These are phyloP conservation scores for Diplodus sargus DNA, from an alignment of 2,797 vertebrate species.

Conservation along the genomic window DNA sequence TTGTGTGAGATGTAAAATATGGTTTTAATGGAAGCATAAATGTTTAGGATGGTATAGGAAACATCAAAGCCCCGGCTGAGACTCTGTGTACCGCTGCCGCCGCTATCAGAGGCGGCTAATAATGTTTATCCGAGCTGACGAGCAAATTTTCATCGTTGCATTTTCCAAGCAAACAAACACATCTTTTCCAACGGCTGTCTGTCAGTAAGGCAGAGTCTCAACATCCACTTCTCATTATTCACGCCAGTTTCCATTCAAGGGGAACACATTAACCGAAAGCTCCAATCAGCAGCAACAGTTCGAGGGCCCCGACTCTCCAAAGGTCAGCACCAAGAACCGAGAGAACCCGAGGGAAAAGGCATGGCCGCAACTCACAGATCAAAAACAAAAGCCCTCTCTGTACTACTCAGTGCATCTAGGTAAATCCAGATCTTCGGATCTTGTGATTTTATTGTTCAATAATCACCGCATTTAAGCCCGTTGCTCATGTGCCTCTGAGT, in stretches of 20 bases:
- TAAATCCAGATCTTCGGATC: constrained; percentile 25
- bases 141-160: constrained; percentile 66
- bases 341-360: constrained; percentile 2
- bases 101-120: constrained; percentile 72
- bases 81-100: constrained; percentile 59
- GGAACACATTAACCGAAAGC: constrained; percentile 16
- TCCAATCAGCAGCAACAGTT: constrained; percentile 11
- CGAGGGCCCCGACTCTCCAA: constrained; percentile 1
- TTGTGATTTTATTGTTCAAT: constrained; percentile 23
- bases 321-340: neutral
- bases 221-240: constrained; percentile 70
- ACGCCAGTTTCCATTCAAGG: constrained; percentile 43
- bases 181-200: constrained; percentile 57
- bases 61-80: constrained; percentile 71
- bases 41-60: constrained; percentile 72
- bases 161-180: constrained; percentile 73
- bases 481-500: constrained; percentile 21
- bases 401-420: neutral
- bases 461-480: constrained; percentile 23
- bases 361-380: constrained; percentile 5
- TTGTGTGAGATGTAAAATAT: constrained; percentile 77
- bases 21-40: constrained; percentile 82
- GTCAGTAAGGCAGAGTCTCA: constrained; percentile 58
- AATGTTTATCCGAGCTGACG: constrained; percentile 71
- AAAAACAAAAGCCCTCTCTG: constrained; percentile 42